phyloP scores from a whole-genome alignment of 2,113 vertebrate genomes.

The Benitochromis conjunctus region DNA sequence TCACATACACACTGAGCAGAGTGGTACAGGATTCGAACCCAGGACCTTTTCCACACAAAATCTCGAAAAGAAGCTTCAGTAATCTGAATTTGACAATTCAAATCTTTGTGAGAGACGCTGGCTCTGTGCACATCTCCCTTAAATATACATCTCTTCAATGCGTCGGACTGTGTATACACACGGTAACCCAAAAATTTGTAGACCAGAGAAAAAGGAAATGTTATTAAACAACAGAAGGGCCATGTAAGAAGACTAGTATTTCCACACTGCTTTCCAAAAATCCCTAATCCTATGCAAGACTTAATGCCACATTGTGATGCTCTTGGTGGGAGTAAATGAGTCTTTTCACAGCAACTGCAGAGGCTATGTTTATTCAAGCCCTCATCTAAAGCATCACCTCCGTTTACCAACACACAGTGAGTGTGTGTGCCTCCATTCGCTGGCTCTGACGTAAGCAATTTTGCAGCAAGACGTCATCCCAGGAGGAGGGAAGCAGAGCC shows the following conservation, averaged over 20 bases:
- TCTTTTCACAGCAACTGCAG: slow-evolving; percentile 37
- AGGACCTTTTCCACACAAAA: too few relatives aligned
- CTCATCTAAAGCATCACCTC: slow-evolving; percentile 36
- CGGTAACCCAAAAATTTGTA: neutral
- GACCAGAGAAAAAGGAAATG: neutral
- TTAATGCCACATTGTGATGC: slow-evolving; percentile 22
- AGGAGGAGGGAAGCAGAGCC: neutral
- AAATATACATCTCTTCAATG: too few relatives aligned
- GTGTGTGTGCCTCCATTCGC: neutral
- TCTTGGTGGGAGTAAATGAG: slow-evolving; percentile 38
- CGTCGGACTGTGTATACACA: too few relatives aligned
- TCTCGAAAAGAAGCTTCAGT: too few relatives aligned
- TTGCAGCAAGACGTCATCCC: slow-evolving; percentile 44
- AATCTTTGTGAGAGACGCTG: too few relatives aligned
- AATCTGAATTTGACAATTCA: too few relatives aligned
- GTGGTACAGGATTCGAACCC: too few relatives aligned
- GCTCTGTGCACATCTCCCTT: too few relatives aligned
- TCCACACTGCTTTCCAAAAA: neutral
- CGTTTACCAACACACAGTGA: slow-evolving; percentile 38
- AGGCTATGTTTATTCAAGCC: slow-evolving; percentile 45
- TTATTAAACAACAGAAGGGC: neutral
- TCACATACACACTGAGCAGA: too few relatives aligned
- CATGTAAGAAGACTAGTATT: neutral
- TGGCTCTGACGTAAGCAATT: slow-evolving; percentile 46
- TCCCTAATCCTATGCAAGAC: neutral